Base-by-base conservation (phyloP, 2,797 vertebrate species). In the Periparus ater region DNA sequence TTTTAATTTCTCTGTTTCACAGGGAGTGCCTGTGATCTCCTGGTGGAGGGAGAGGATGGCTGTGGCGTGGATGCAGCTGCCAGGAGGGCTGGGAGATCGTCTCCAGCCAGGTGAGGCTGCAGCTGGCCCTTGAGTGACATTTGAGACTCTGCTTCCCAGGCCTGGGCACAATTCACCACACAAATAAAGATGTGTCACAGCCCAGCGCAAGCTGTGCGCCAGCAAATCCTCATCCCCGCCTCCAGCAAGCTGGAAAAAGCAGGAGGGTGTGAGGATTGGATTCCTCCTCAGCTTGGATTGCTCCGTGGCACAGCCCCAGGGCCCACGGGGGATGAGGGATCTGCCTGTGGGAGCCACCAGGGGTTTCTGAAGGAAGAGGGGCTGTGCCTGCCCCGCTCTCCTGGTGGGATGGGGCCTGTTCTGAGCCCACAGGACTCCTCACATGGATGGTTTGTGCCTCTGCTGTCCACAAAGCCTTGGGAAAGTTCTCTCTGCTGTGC, bases 311-410 rank as follows among this genome's bases (percentile, higher is more conserved):
- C n/a, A 15, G 63, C 48, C 3, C 73, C 14, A 26, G 21, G 19
- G 16, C 30, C 3, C 0, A 0, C 0, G 29, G 77, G 45, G 54
- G 55, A 29, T 0, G 1, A 13, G 61, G 47, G 34, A 53, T 4
- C 55, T 30, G 34, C 25, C 50, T 21, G 50, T 0, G 3, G 73
- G 9, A 75, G 4, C 7, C 66, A 38, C 47, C 17, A 17, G 62
- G 40, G 42, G 12, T 40, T 40, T 13, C 21, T 29, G 32, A 7
- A 4, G 72, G 0, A 6, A 55, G 62, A 38, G 0, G 4, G 17
- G 38, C 57, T 0, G 2, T 27, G 51, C 42, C 36, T 19, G 27
- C 4, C 26, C 4, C 21, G 53, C 20, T 2, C n/a, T 53, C 62
- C 71, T 23, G 20, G 14, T 12, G 77, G 81, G 53, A 63, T 6